Conservation (phyloP, 2,888 invertebrate genomes). For the Mythimna loreyi region DNA sequence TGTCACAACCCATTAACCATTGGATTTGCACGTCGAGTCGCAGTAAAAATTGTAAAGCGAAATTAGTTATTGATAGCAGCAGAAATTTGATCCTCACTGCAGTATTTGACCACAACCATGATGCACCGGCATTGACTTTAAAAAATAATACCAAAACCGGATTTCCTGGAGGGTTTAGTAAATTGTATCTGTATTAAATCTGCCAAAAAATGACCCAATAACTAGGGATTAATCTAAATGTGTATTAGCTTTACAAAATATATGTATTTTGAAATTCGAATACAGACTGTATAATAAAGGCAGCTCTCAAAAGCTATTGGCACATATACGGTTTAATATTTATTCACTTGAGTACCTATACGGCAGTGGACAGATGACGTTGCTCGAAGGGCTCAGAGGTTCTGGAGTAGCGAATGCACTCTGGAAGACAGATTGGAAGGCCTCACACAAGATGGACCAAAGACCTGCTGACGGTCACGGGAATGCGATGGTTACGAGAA, state of each 20-base stretch:
- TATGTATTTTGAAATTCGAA: not conserved
- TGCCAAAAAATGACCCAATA: not conserved
- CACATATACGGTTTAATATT: too few relatives aligned
- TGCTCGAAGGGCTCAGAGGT: too few relatives aligned
- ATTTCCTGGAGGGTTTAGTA: not conserved
- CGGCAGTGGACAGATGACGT: too few relatives aligned
- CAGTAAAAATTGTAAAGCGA: slow-evolving; percentile 40
- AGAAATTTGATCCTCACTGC: not conserved
- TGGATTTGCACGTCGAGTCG: slow-evolving; percentile 46
- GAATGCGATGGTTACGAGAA: too few relatives aligned
- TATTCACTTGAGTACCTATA: too few relatives aligned
- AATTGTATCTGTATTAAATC: not conserved
- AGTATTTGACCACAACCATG: slow-evolving; percentile 14
- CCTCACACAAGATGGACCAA: too few relatives aligned
- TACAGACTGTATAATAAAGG: not conserved
- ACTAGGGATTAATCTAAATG: not conserved
- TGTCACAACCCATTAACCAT: slow-evolving; percentile 12
- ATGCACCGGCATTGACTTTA: not conserved
- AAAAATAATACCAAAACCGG: not conserved
- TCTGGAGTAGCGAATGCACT: too few relatives aligned
- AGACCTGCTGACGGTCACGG: too few relatives aligned
- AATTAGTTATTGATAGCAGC: not conserved
- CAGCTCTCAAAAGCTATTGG: not conserved
- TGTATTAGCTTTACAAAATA: not conserved
- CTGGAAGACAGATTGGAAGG: too few relatives aligned